Percentiles rank a stretch among this genome's conserved stretches.
phyloP scores from a whole-genome alignment of 2,888 invertebrate genomes.

The Calameuta filiformis region DNA sequence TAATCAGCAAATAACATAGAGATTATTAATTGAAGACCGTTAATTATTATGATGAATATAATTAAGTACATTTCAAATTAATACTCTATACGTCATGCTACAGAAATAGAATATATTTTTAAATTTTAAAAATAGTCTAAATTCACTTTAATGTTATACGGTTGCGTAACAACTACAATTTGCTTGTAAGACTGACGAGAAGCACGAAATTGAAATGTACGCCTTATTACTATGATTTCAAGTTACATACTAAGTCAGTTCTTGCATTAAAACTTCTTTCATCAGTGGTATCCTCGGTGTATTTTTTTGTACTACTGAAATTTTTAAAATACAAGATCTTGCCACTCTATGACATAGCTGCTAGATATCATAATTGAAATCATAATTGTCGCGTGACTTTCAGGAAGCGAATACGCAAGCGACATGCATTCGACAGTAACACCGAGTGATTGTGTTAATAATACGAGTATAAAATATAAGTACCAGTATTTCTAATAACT shows the following conservation, averaged over 20 bases:
- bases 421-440: background rate
- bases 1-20: background rate
- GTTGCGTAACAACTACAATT: background rate
- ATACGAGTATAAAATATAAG: background rate
- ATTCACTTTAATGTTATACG: background rate
- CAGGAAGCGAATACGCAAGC: background rate
- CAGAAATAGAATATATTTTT: background rate
- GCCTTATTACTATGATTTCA: background rate
- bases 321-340: background rate
- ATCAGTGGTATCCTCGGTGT: background rate
- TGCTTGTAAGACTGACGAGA: background rate
- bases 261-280: background rate
- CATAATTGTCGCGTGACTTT: background rate
- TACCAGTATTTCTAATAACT: background rate
- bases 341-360: background rate
- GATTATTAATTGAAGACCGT: background rate
- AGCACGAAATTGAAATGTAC: background rate
- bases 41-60: background rate
- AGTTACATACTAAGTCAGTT: background rate
- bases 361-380: background rate
- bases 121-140: background rate
- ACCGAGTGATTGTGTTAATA: background rate
- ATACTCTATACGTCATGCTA: background rate
- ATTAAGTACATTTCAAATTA: background rate
- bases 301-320: background rate